Evolutionary conservation across 2,113 vertebrate genomes (phyloP).

Genomic region (Lutjanus erythropterus): DNA sequence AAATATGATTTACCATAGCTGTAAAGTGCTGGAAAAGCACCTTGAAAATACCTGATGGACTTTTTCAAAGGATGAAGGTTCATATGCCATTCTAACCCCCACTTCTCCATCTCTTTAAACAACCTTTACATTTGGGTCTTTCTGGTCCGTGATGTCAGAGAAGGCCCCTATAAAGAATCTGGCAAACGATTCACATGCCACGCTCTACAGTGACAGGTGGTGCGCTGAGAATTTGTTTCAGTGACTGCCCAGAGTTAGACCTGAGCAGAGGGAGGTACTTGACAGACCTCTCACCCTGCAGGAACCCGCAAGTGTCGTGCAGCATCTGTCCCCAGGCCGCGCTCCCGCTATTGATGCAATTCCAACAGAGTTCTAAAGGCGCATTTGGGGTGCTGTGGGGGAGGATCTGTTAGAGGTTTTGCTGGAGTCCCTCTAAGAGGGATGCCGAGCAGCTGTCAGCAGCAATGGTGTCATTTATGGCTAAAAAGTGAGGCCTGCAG

Average conservation of each 20-base stretch:
- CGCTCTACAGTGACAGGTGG: conserved; percentile 60
- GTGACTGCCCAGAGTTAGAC: conserved; percentile 52
- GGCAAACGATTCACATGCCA: conserved; percentile 30
- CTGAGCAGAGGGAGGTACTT: conserved; percentile 53
- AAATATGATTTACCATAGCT: too few relatives aligned
- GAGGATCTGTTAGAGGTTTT: conserved; percentile 53
- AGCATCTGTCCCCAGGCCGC: conserved; percentile 57
- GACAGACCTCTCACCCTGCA: conserved; percentile 65
- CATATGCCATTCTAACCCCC: conserved; percentile 2
- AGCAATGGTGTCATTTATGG: conserved; percentile 38
- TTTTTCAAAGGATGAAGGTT: conserved; percentile 17
- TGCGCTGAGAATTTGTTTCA: conserved; percentile 64
- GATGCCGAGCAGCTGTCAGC: conserved; percentile 56
- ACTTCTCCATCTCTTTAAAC: conserved; percentile 11
- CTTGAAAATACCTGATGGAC: too few relatives aligned
- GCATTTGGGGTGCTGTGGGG: conserved; percentile 24
- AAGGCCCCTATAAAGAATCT: conserved; percentile 27
- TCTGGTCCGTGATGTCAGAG: conserved; percentile 40
- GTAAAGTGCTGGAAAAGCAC: too few relatives aligned
- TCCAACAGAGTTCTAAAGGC: conserved; percentile 65
- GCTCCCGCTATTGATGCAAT: conserved; percentile 58
- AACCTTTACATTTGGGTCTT: conserved; percentile 26
- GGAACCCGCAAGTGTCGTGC: conserved; percentile 54
- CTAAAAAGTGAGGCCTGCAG: conserved; percentile 8
- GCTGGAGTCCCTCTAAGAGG: conserved; percentile 29